A percentile compares a stretch with the other conserved stretches of the same genome.
phyloP scores from a whole-genome alignment of 2,888 invertebrate genomes.

The Agrochola lota region DNA sequence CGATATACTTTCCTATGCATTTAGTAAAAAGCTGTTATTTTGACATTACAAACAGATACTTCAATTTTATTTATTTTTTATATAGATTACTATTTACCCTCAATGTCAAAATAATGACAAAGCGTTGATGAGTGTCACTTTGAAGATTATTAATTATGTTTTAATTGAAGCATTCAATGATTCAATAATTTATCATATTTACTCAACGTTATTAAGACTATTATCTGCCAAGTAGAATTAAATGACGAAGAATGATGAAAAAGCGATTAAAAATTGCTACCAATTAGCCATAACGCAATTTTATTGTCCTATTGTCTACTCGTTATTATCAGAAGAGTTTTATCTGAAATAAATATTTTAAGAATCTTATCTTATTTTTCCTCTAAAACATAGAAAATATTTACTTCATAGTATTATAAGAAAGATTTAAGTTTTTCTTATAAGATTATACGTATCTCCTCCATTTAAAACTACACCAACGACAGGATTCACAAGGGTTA shows the following conservation, averaged over 20 bases:
- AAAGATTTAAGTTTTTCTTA: neutral
- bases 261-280: neutral
- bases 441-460: neutral
- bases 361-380: slow-evolving; percentile 21
- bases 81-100: neutral
- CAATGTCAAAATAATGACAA: neutral
- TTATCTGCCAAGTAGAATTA: slow-evolving; percentile 13
- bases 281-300: neutral
- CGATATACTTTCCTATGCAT: no score
- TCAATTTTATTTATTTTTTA: no score
- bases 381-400: neutral
- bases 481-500: neutral
- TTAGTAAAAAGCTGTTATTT: no score
- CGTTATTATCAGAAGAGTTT: no score
- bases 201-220: neutral
- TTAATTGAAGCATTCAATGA: neutral
- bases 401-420: neutral
- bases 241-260: slow-evolving; percentile 6
- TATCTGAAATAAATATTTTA: slow-evolving; percentile 5
- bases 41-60: no score
- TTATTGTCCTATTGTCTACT: slow-evolving; percentile 5
- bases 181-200: neutral
- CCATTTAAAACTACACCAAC: neutral
- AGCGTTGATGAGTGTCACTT: neutral
- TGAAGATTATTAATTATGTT: neutral